These are phyloP conservation scores for Brachionus angularis DNA, from an alignment of 1,140 invertebrate genomes.

Conservation along the genomic window DNA sequence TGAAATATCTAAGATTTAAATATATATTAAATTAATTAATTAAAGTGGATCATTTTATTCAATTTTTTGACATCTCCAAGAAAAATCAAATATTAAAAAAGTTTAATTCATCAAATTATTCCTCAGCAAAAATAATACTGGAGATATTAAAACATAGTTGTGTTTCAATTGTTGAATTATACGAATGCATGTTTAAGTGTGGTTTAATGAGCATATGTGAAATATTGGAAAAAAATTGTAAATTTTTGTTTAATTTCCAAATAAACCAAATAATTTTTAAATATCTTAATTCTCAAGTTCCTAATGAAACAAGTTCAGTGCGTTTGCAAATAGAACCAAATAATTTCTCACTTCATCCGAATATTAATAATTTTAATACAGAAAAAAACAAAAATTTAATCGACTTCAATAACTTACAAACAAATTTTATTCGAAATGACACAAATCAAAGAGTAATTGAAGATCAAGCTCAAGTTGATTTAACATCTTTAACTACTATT, in stretches of 20 bases:
- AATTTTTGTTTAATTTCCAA: background rate
- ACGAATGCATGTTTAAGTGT: background rate
- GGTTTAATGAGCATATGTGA: background rate
- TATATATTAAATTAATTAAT: background rate
- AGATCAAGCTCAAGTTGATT: background rate
- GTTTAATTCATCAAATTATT: background rate
- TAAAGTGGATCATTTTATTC: slow-evolving; percentile 10
- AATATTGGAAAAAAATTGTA: background rate
- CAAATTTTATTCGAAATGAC: no score
- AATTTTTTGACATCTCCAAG: background rate
- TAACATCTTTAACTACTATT: background rate
- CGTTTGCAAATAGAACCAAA: no score
- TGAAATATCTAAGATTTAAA: background rate
- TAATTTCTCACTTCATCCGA: no score
- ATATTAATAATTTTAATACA: background rate
- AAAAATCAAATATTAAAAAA: background rate
- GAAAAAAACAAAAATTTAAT: slow-evolving; percentile 1
- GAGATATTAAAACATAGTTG: background rate
- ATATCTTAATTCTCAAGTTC: background rate
- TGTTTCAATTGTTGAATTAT: background rate
- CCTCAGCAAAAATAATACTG: background rate
- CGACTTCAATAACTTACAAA: background rate
- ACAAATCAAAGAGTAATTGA: background rate
- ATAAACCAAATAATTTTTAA: background rate
- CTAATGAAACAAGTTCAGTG: background rate